phyloP scores from a whole-genome alignment of 2,113 vertebrate species.

The Aleadryas rufinucha region DNA sequence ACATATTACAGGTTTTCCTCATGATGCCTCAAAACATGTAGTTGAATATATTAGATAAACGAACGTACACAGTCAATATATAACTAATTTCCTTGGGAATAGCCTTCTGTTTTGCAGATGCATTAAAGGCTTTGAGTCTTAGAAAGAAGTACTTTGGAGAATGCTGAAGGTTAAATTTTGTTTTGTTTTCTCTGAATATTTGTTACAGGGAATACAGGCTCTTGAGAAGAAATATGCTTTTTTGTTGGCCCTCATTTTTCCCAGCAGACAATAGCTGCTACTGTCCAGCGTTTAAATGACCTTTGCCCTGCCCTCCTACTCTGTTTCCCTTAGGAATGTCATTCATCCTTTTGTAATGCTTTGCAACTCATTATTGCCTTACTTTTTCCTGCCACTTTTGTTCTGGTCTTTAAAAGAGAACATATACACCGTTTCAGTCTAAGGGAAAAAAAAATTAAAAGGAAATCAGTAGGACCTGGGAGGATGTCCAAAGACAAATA shows the following conservation, averaged over 20 bases:
- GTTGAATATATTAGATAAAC: background rate
- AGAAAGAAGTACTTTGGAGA: background rate
- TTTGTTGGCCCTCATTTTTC: slow-evolving; percentile 12
- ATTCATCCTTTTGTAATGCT: slow-evolving; percentile 67
- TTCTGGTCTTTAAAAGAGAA: slow-evolving; percentile 13
- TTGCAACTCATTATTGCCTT: slow-evolving; percentile 37
- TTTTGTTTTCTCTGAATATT: slow-evolving; percentile 7
- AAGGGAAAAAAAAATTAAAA: background rate
- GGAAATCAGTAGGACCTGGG: background rate
- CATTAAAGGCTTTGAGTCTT: background rate
- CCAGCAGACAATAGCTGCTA: slow-evolving; percentile 64
- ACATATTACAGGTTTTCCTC: background rate
- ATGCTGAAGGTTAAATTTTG: background rate
- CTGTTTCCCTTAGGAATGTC: slow-evolving; percentile 71
- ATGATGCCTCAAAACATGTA: background rate
- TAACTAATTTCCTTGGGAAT: background rate
- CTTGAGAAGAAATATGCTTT: slow-evolving; percentile 38
- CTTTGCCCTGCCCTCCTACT: slow-evolving; percentile 71
- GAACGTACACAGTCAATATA: background rate
- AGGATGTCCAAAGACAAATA: background rate
- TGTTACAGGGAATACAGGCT: background rate
- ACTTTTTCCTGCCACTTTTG: slow-evolving; percentile 43
- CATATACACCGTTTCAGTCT: background rate
- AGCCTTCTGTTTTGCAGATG: background rate
- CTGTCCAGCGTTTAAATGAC: slow-evolving; percentile 71